Evolutionary conservation across 1,140 invertebrate genomes (phyloP).

Genomic region (Agraylea sexmaculata): DNA sequence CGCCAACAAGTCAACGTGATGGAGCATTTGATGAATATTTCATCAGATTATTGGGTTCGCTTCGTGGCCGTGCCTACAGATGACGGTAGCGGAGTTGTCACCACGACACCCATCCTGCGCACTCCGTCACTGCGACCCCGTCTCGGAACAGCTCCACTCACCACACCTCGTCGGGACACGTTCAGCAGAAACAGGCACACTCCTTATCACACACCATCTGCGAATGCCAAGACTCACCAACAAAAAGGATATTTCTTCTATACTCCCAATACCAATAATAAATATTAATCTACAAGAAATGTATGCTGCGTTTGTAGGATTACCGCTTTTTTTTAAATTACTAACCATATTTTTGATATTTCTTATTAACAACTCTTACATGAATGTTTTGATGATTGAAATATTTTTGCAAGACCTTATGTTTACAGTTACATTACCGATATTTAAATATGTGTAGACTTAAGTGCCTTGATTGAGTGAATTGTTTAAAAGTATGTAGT

Average conservation of each 20-base stretch:
- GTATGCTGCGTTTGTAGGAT: too few relatives aligned
- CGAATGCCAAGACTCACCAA: slow-evolving; percentile 11
- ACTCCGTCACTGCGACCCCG: slow-evolving; percentile 17
- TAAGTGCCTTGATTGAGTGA: too few relatives aligned
- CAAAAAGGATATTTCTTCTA: slow-evolving; percentile 17
- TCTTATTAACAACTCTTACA: too few relatives aligned
- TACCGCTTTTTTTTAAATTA: too few relatives aligned
- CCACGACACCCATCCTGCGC: slow-evolving; percentile 15
- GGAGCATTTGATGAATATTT: slow-evolving; percentile 15
- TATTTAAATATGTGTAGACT: too few relatives aligned
- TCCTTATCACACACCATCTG: background rate
- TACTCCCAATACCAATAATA: slow-evolving; percentile 10
- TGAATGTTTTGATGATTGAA: too few relatives aligned
- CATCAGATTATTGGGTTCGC: slow-evolving; percentile 19
- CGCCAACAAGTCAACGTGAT: slow-evolving; percentile 19
- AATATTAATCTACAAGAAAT: too few relatives aligned
- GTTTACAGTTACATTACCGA: too few relatives aligned
- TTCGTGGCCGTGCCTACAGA: slow-evolving; percentile 16
- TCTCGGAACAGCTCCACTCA: slow-evolving; percentile 14
- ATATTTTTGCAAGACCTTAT: too few relatives aligned
- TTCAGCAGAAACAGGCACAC: background rate
- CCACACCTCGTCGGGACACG: background rate
- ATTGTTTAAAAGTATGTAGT: too few relatives aligned
- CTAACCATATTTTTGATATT: too few relatives aligned
- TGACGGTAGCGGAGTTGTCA: slow-evolving; percentile 16